Conservation (phyloP, 2,113 vertebrate species). For the Oxygymnocypris stewartii region DNA sequence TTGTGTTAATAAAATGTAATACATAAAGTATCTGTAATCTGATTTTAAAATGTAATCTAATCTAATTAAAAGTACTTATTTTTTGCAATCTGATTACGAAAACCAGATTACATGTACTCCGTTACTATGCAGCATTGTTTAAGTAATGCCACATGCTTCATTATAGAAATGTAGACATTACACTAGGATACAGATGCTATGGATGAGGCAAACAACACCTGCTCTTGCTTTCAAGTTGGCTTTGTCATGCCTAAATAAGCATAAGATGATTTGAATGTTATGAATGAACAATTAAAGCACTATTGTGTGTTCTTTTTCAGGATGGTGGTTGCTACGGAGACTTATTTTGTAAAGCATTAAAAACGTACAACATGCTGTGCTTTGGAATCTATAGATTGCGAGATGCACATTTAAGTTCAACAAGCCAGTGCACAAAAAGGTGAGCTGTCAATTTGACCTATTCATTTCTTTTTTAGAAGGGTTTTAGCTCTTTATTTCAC, state of each 20-base stretch:
- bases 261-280: neutral
- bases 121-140: neutral
- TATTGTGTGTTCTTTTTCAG: conserved; percentile 69
- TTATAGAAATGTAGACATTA: neutral
- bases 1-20: no score
- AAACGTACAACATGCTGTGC: conserved; percentile 99
- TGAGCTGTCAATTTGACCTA: conserved; percentile 61
- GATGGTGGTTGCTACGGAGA: conserved; percentile 99
- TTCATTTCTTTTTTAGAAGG: neutral
- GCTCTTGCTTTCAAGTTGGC: neutral
- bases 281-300: neutral
- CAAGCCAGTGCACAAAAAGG: conserved; percentile 95
- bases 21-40: no score
- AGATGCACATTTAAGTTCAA: conserved; percentile 87
- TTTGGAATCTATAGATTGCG: conserved; percentile 98
- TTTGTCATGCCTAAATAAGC: neutral
- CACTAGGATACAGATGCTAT: neutral
- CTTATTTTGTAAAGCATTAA: conserved; percentile 98
- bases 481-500: neutral
- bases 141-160: neutral
- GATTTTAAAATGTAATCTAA: no score
- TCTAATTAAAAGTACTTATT: no score
- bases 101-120: no score
- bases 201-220: neutral
- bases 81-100: no score